Base-by-base conservation (phyloP, 2,113 vertebrate species). In the Camelus dromedarius region DNA sequence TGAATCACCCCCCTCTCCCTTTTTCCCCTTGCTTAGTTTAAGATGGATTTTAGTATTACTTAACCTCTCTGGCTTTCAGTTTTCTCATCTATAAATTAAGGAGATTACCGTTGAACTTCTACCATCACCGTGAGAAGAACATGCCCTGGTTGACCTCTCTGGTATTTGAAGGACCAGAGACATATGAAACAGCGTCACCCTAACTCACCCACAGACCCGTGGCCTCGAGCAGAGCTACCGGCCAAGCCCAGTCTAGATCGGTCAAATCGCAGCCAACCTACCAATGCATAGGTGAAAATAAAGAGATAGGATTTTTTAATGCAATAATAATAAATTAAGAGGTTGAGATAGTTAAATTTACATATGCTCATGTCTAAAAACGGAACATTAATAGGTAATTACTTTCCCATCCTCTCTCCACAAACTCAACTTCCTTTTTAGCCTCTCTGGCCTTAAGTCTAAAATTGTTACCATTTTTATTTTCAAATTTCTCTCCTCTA, bases 41-140 rank as follows among this genome's bases (percentile, higher is more conserved):
- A 85, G 35, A 79, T 10, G 14, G 38, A 9, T 76, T 52, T 88
- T 87, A 56, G 67, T 82, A 87, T 84, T 42, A 46, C 30, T 80
- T 60, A 70, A 75, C 24, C 32, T 89, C 26, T 35, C 32, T 91
- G 64, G 58, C 22, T 83, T 97, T 88, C 18, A 69, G 60, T 95
- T 89, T 96, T 85, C 67, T 70, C 14, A 50, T 72, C 75, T 73
- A 60, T 60, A 91, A 84, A 94, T 95, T 70, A 88, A 95, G 60
- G 52, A 20, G 5, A 86, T 91, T 93, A 58, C 15, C 56, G 30
- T 84, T 96, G 3, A 87, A 48, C 22, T n/a, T 83, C 35, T 70
- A 6, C 28, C 7, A 32, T 70, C n/a, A 35, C 4, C 1, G 9
- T 6, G 15, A 94, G 52, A 76, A 91, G 52, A 94, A 56, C 22